These are phyloP conservation scores for Psephotus haematonotus DNA, from an alignment of 2,113 vertebrate species.

Conservation along the genomic window DNA sequence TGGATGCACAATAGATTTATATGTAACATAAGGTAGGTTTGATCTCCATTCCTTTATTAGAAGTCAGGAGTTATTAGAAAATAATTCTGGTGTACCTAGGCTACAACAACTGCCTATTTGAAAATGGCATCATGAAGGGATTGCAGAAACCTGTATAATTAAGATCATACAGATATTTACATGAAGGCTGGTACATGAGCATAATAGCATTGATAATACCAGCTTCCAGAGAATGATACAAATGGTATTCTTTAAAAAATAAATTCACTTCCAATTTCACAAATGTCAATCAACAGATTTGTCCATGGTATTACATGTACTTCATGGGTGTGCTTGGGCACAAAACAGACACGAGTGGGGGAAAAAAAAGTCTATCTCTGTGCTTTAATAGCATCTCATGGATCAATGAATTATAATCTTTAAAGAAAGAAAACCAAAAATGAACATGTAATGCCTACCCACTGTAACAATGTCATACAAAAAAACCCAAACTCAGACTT, in stretches of 20 bases:
- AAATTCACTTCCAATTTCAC: background rate
- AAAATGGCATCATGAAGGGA: background rate
- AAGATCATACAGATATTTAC: background rate
- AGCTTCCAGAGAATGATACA: background rate
- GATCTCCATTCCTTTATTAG: background rate
- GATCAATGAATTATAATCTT: background rate
- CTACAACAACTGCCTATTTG: background rate
- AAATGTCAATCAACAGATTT: background rate
- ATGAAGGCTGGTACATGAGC: background rate
- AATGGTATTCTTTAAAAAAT: background rate
- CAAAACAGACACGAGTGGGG: background rate
- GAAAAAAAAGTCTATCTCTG: background rate
- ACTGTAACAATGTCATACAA: background rate
- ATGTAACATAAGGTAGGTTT: background rate
- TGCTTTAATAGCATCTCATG: background rate
- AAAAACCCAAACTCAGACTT: accelerated
- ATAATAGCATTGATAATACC: background rate
- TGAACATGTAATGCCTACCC: background rate
- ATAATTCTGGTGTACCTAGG: background rate
- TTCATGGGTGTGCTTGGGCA: background rate
- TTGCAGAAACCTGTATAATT: background rate
- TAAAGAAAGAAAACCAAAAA: background rate
- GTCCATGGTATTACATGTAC: background rate
- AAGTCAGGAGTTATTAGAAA: background rate
- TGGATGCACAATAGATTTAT: background rate